These are phyloP conservation scores for Megaleporinus macrocephalus DNA, from an alignment of 2,113 vertebrate species.

Conservation along the genomic window DNA sequence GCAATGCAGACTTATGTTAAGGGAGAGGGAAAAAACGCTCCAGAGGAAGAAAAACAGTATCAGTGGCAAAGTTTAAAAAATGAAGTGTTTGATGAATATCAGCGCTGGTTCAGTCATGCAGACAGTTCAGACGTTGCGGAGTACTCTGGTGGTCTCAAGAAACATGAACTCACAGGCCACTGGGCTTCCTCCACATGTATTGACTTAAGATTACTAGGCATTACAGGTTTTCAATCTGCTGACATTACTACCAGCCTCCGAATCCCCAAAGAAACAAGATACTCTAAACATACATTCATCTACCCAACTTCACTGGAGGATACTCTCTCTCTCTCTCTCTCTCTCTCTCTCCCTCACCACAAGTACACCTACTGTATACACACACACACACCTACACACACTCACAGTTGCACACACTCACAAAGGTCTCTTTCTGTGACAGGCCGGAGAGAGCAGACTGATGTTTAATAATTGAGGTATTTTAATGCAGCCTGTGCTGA, in stretches of 20 bases:
- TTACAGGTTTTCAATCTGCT: slow-evolving; percentile 47
- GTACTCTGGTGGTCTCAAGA: slow-evolving; percentile 45
- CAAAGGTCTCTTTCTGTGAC: slow-evolving; percentile 60
- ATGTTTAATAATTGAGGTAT: slow-evolving; percentile 60
- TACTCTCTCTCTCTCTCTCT: neutral
- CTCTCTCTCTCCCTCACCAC: neutral
- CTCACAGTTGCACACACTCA: neutral
- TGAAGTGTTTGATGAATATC: slow-evolving; percentile 17
- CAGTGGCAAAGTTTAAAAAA: neutral
- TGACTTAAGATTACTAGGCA: slow-evolving; percentile 50
- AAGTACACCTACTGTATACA: slow-evolving; percentile 29
- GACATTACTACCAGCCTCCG: slow-evolving; percentile 36
- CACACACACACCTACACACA: neutral
- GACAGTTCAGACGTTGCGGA: neutral
- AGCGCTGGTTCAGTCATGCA: slow-evolving; percentile 5
- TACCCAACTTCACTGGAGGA: slow-evolving; percentile 1
- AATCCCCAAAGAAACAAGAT: slow-evolving; percentile 50
- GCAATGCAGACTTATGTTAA: neutral
- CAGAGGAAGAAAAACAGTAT: slow-evolving; percentile 4
- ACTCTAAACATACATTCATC: slow-evolving; percentile 44
- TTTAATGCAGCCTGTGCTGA: slow-evolving; percentile 56
- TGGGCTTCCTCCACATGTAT: slow-evolving; percentile 46
- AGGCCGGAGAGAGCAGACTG: slow-evolving; percentile 43
- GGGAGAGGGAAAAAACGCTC: neutral
- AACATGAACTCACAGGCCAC: slow-evolving; percentile 45